These are phyloP conservation scores for Eupsilia transversa DNA, from an alignment of 2,888 invertebrate genomes.

Conservation along the genomic window DNA sequence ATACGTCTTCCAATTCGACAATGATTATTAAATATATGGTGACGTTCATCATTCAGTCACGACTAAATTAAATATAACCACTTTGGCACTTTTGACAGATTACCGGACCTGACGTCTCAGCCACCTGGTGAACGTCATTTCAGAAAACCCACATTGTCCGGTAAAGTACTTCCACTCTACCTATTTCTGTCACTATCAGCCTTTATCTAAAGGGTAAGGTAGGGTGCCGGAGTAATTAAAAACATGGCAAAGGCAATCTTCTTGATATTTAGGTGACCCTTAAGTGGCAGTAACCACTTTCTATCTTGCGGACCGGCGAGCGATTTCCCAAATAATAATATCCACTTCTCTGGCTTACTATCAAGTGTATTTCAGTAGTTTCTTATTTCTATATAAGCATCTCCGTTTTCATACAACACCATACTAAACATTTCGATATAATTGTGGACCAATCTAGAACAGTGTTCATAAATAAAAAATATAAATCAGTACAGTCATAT, in stretches of 20 bases:
- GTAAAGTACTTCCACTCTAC: background rate
- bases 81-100: too few relatives aligned
- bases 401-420: background rate
- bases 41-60: too few relatives aligned
- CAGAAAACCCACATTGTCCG: too few relatives aligned
- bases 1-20: too few relatives aligned
- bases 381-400: background rate
- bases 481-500: constrained; percentile 52
- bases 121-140: too few relatives aligned
- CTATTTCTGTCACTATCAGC: background rate
- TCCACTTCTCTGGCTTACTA: too few relatives aligned
- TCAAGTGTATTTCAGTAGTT: background rate
- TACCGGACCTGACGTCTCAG: too few relatives aligned
- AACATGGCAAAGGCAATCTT: background rate
- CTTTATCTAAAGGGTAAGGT: background rate
- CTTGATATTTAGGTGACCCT: background rate
- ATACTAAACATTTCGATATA: background rate
- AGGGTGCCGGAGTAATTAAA: background rate
- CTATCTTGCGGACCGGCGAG: too few relatives aligned
- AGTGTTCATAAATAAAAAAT: constrained; percentile 37
- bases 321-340: background rate
- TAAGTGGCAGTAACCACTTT: too few relatives aligned
- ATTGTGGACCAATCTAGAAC: constrained; percentile 25
- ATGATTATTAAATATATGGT: too few relatives aligned
- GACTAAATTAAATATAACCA: too few relatives aligned